Base-by-base conservation (phyloP, 2,797 vertebrate species). In the Hipposideros larvatus region DNA sequence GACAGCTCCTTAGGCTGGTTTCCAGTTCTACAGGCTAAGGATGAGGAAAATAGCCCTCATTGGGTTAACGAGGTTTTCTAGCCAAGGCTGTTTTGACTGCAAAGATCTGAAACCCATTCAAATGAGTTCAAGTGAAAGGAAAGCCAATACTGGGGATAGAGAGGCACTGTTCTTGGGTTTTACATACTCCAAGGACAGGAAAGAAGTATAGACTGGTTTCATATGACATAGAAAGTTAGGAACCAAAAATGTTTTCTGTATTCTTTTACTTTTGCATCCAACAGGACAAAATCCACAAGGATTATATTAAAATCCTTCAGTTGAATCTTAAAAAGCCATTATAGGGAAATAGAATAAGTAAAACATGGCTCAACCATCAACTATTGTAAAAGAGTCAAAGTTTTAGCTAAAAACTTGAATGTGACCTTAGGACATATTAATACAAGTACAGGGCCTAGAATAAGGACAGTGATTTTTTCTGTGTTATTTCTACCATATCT, bases 361-460 rank as follows among this genome's bases (percentile, higher is more conserved):
- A 94, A 83, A 43, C 28, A 51, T 26, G 18, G 15, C 31, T 83
- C 37, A 85, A 37, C 34, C 41, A 94, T 46, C 31, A 91, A 10
- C 57, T 78, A 57, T 19, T 61, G 7, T 77, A 53, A 26, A 70
- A 61, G 7, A 75, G 19, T 75, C 31, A 83, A 77, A 55, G 51
- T 82, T 86, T 96, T 78, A 71, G n/a, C 31, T 66, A 66, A 79
- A 84, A 63, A 79, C 41, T 77, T 94, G 78, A 63, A 93, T 53
- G 66, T 28, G 57, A 93, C 31, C 21, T n/a, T 59, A 78, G 46
- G 28, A 70, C 31, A 63, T 68, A 57, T 51, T 78, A 87, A 65
- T 65, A 75, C 57, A 86, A 83, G 19, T 37, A 93, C 41, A 75
- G 21, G 57, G 18, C 28, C 37, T 46, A 46, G 37, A 37, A 91